Evolutionary conservation across 2,797 vertebrate species (phyloP).

Genomic region (Podargus strigoides): DNA sequence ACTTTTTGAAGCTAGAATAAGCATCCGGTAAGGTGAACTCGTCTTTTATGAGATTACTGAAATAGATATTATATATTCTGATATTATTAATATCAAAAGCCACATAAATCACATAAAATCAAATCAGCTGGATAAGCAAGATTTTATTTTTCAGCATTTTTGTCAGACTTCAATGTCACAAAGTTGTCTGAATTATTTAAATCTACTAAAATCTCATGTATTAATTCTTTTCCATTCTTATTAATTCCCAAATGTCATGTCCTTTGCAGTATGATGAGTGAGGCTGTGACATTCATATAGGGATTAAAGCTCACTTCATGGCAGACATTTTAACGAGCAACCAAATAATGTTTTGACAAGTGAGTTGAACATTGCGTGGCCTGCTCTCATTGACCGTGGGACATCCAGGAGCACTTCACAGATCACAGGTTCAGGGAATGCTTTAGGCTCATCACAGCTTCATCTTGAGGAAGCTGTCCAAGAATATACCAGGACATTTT

Average conservation of each 20-base stretch:
- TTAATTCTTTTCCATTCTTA: not conserved
- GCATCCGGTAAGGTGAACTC: not conserved
- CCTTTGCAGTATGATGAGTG: not conserved
- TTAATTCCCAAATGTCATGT: not conserved
- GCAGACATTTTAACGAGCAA: not conserved
- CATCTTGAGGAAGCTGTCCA: not conserved
- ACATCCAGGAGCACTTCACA: not conserved
- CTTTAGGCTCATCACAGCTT: not conserved
- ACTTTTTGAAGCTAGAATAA: not conserved
- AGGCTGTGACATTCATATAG: not conserved
- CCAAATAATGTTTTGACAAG: not conserved
- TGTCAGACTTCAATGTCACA: not conserved
- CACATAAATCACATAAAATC: not conserved
- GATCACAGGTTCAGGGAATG: not conserved
- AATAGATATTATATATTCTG: not conserved
- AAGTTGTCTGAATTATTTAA: not conserved
- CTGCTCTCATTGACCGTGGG: fast-evolving
- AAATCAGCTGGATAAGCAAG: not conserved
- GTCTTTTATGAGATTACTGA: not conserved
- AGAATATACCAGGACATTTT: not conserved
- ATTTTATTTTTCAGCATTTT: not conserved
- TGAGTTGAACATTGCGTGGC: not conserved
- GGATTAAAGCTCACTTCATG: not conserved
- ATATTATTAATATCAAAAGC: not conserved
- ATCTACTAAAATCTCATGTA: not conserved